Base-by-base conservation (phyloP, 2,797 vertebrate species). In the Lacerta bilineata region DNA sequence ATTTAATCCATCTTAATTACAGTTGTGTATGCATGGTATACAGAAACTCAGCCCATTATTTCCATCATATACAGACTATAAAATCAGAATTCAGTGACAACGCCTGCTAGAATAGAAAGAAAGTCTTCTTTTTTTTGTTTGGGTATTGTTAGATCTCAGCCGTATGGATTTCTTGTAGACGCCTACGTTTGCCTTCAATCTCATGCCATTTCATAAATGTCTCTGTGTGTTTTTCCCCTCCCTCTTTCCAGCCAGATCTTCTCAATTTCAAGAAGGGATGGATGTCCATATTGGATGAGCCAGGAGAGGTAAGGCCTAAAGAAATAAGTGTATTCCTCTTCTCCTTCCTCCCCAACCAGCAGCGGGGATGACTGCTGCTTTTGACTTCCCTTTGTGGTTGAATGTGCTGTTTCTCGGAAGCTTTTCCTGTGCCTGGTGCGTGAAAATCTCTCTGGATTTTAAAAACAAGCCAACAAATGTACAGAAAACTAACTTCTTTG, bases 251-350 rank as follows among this genome's bases (percentile, higher is more conserved):
- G 99, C 99, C 99, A 0, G 99, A 99, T 95, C 98, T 99, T 94
- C 98, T 99, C 79, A 99, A 99, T 97, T 99, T 99, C 97, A 99
- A 99, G 97, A 99, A 99, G 95, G 99, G 99, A 96, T 99, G 99
- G 99, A 99, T 99, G 99, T 99, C 99, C 2, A 98, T 99, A 95
- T 96, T 98, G 96, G 98, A 98, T 0, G 96, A 98, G 23, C 96
- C 95, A 0, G 98, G 98, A 95, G 99, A 99, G 98, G 97, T 99
- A 98, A 95, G 71, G 95, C 13, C 85, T 71, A 8, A 7, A 33
- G 4, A 33, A 0, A n/a, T 23, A 61, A 18, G 29, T 59, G 23
- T 4, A 33, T 80, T 80, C 23, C n/a, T 25, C 3, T 64, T 64
- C 33, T 61, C 74, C 55, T n/a, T 15, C n/a, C 7, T 6, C 23